Evolutionary conservation across 2,113 vertebrate genomes (phyloP).

Genomic region (Sander vitreus): DNA sequence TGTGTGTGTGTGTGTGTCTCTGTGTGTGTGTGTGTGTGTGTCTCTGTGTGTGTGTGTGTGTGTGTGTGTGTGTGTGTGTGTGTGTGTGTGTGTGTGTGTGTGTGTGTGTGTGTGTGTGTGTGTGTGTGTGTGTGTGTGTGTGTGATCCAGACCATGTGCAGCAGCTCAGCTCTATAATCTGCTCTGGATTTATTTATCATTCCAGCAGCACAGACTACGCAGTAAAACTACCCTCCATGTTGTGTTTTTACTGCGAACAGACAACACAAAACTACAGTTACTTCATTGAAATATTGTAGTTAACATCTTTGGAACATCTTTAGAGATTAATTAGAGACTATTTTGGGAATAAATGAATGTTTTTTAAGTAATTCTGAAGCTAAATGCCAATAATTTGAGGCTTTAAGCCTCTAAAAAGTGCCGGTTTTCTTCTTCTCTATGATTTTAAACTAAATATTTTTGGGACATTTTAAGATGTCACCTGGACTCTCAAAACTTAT

Average conservation of each 20-base stretch:
- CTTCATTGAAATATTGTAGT: neutral
- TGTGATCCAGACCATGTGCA: slow-evolving; percentile 59
- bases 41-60: too few species aligned
- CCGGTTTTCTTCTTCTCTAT: too few species aligned
- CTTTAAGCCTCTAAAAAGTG: too few species aligned
- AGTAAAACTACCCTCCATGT: neutral
- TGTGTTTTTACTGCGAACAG: neutral
- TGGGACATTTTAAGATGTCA: too few species aligned
- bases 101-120: slow-evolving; percentile 17
- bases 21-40: neutral
- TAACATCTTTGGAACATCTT: too few species aligned
- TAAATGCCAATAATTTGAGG: too few species aligned
- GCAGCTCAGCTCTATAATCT: slow-evolving; percentile 73
- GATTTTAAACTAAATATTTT: too few species aligned
- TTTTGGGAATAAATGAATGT: too few species aligned
- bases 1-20: slow-evolving; percentile 8
- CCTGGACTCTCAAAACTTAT: too few species aligned
- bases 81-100: neutral
- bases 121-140: slow-evolving; percentile 5
- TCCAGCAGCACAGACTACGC: slow-evolving; percentile 15
- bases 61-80: too few species aligned
- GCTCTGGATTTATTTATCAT: slow-evolving; percentile 66
- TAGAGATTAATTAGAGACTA: too few species aligned
- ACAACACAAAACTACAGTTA: neutral
- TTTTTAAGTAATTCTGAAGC: too few species aligned